Conservation (phyloP, 2,797 vertebrate species). For the Nasua narica region DNA sequence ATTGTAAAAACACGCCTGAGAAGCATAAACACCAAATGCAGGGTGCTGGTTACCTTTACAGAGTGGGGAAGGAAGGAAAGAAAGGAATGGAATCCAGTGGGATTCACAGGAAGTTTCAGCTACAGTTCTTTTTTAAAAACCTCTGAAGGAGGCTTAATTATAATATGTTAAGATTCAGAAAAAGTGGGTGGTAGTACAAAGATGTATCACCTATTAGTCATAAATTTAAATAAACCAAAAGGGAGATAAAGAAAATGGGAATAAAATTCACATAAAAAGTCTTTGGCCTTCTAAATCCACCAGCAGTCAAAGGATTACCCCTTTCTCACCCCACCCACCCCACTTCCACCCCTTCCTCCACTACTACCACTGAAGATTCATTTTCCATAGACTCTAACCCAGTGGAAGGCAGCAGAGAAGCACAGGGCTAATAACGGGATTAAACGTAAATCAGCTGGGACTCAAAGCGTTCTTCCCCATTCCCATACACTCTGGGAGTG, state of each 20-base stretch:
- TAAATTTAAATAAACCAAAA: conserved; percentile 30
- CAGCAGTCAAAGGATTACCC: not conserved
- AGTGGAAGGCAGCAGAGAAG: not conserved
- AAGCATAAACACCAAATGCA: not conserved
- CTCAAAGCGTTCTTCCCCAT: not conserved
- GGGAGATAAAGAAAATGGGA: not conserved
- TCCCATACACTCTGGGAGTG: not conserved
- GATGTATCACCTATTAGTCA: conserved; percentile 2
- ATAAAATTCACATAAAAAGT: not conserved
- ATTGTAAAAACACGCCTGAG: not conserved
- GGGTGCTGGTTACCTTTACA: not conserved
- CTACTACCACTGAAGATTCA: not conserved
- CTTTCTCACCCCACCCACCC: not conserved
- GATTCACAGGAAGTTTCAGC: not conserved
- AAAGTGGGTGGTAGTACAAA: not conserved
- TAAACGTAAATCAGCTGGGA: not conserved
- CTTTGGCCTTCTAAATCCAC: not conserved
- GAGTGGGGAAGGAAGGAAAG: not conserved
- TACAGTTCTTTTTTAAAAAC: not conserved
- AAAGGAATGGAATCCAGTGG: not conserved
- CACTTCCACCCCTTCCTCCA: not conserved
- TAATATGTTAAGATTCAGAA: conserved; percentile 12
- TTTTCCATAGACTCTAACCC: not conserved
- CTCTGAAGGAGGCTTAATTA: not conserved
- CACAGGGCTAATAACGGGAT: not conserved